Conservation (phyloP, 2,113 vertebrate genomes). For the Phyllostomus discolor region DNA sequence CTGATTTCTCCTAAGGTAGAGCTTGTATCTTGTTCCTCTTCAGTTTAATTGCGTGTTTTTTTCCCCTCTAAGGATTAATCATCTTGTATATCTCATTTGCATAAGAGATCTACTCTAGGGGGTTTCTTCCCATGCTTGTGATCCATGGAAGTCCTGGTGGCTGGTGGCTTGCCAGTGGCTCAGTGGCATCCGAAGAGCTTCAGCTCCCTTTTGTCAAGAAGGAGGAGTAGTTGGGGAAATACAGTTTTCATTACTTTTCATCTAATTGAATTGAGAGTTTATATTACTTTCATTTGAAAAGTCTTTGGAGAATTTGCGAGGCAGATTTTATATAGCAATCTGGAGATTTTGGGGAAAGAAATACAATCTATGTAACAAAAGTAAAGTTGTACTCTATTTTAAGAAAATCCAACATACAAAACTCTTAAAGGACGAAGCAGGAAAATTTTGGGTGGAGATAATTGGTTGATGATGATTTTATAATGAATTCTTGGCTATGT, state of each 20-base stretch:
- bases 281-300: not conserved
- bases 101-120: not conserved
- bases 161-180: not conserved
- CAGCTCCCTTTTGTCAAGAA: not conserved
- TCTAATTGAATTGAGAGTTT: not conserved
- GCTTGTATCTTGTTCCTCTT: not conserved
- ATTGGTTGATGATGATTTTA: not conserved
- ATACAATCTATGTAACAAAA: not conserved
- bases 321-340: not conserved
- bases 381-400: slow-evolving; percentile 18
- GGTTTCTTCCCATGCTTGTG: not conserved
- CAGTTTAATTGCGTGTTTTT: not conserved
- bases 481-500: not conserved
- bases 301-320: not conserved
- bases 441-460: not conserved
- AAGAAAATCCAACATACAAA: not conserved
- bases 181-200: not conserved
- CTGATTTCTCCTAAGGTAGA: not conserved
- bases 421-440: not conserved
- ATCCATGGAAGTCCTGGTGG: not conserved
- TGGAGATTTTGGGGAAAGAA: not conserved
- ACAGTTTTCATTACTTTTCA: not conserved
- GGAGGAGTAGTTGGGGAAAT: not conserved
- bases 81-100: not conserved
- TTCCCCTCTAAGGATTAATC: not conserved